Evolutionary conservation across 2,797 vertebrate genomes (phyloP), one percentile per base, ranked within the genome.

Genomic region (Steatocranus sp.): DNA sequence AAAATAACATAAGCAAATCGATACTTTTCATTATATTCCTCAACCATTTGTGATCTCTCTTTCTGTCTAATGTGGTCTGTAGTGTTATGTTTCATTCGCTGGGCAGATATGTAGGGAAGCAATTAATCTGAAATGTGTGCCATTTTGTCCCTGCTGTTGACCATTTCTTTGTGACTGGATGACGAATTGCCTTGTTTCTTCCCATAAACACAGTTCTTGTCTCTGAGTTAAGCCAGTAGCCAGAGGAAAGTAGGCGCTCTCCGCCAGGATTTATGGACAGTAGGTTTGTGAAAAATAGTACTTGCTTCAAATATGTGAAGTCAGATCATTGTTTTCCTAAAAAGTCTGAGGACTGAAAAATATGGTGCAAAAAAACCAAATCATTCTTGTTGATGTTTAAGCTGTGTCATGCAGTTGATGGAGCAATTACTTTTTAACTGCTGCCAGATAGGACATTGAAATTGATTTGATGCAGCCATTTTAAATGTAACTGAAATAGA

Each of bases 161-260:
- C 88, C 76, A 61, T 93, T 94, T 94, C 86, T 88, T 61, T 80
- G 86, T 75, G 86, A 90, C 90, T 81, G 76, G 87, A 87, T 95
- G 94, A 96, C 89, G 75, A 91, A 96, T 94, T 74, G 86, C 79
- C 83, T 93, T 93, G 92, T 94, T 95, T 91, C 87, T 88, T 50
- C 87, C 84, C 91, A 93, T 94, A 92, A 95, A 90, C 92, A 94
- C 92, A 92, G 87, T 61, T 84, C 88, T 85, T 86, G 84, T 93
- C 87, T 89, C 87, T 66, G 79, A 87, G 85, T 84, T 87, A 88
- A 86, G 87, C 85, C 85, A 83, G 87, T 89, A 89, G 85, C 76
- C 18, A 3, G 79, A 81, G 86, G 86, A 78, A 83, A 84, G 86
- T 66, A 81, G 80, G 36, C 41, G 23, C 83, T 84, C 82, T 79